phyloP scores from a whole-genome alignment of 2,113 vertebrate species.

The Chaetops frenatus region DNA sequence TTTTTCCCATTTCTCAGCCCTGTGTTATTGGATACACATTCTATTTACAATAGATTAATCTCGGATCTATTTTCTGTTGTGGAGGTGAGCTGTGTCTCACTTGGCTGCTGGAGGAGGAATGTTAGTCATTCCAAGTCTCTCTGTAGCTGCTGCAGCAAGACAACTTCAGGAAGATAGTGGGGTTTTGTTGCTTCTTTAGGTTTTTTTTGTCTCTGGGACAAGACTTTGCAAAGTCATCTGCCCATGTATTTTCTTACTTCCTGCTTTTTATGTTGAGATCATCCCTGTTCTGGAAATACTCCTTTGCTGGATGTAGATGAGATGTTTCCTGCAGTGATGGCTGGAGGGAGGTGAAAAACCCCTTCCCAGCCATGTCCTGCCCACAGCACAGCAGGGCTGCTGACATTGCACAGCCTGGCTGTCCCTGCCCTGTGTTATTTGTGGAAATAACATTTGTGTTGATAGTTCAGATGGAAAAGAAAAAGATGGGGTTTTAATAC shows the following conservation, averaged over 20 bases:
- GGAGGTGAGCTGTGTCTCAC: background rate
- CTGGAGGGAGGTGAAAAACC: background rate
- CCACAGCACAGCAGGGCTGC: background rate
- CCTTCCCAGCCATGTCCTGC: background rate
- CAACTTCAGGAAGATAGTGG: background rate
- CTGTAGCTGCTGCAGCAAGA: background rate
- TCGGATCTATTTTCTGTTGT: background rate
- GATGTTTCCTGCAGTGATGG: background rate
- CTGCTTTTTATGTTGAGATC: background rate
- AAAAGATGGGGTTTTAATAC: background rate
- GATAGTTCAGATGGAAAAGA: background rate
- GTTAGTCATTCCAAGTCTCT: background rate
- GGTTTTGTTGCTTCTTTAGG: background rate
- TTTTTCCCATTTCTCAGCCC: rapidly evolving
- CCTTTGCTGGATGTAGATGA: background rate
- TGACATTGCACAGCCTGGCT: too few relatives aligned
- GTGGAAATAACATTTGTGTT: background rate
- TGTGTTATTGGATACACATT: background rate
- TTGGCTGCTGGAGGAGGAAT: background rate
- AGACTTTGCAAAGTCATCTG: background rate
- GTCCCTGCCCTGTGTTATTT: background rate
- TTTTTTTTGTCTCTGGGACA: background rate
- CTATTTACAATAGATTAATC: background rate
- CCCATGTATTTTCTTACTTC: rapidly evolving
- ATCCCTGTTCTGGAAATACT: background rate